Conservation (phyloP, 2,113 vertebrate genomes). For the Pterocles gutturalis region DNA sequence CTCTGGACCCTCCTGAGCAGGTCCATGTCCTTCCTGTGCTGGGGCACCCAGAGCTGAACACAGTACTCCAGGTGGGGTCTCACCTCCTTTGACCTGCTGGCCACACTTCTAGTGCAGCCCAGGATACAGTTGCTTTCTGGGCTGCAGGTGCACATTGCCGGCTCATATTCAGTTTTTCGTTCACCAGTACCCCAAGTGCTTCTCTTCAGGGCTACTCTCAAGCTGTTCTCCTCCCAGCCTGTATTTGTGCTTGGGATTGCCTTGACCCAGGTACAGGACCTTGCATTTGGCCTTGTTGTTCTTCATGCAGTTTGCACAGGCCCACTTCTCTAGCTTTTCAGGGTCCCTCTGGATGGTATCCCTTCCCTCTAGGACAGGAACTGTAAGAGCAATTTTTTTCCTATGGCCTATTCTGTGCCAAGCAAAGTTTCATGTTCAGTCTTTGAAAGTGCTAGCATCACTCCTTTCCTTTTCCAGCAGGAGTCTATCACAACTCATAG, state of each 20-base stretch:
- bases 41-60: not conserved
- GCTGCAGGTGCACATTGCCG: no score
- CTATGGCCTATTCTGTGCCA: not conserved
- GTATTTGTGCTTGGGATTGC: not conserved
- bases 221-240: not conserved
- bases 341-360: not conserved
- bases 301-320: fast-evolving
- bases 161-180: not conserved
- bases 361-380: not conserved
- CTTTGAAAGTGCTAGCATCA: not conserved
- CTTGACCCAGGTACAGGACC: fast-evolving
- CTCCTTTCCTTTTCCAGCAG: not conserved
- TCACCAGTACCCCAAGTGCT: not conserved
- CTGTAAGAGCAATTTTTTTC: not conserved
- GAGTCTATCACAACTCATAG: not conserved
- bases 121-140: no score
- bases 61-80: not conserved
- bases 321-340: not conserved
- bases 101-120: no score
- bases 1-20: not conserved
- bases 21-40: not conserved
- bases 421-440: not conserved
- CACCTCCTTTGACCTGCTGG: not conserved
- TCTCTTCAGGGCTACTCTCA: not conserved
- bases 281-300: not conserved